These are phyloP conservation scores for Babylonia areolata DNA, from an alignment of 1,140 invertebrate species.

Conservation along the genomic window DNA sequence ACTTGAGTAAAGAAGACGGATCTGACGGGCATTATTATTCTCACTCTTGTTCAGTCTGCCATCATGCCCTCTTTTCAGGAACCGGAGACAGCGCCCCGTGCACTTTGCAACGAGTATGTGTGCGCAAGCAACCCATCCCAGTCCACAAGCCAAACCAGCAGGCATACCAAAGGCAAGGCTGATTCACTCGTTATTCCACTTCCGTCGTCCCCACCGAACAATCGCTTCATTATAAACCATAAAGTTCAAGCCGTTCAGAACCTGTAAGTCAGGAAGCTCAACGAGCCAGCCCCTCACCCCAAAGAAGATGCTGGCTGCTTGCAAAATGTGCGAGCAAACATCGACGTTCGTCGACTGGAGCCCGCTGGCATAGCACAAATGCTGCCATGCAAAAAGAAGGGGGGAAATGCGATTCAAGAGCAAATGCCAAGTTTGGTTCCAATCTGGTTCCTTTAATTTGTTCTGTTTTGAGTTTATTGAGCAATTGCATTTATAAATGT, in stretches of 20 bases:
- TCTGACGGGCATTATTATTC: background rate
- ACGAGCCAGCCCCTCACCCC: background rate
- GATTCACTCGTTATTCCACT: constrained; percentile 1
- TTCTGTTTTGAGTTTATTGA: no score
- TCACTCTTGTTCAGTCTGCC: no score
- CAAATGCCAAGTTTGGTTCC: background rate
- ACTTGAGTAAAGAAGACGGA: no score
- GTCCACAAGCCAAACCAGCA: background rate
- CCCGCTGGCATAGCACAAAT: constrained; percentile 15
- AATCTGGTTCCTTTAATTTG: no score
- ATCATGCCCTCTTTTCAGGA: background rate
- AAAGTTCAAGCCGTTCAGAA: background rate
- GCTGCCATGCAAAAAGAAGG: constrained; percentile 9
- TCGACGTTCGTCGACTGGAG: no score
- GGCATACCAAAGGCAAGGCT: background rate
- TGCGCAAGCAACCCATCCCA: background rate
- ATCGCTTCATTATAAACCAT: background rate
- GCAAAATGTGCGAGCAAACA: background rate
- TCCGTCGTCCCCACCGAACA: background rate
- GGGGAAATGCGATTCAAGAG: background rate
- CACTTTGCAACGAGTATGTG: background rate
- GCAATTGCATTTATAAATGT: no score
- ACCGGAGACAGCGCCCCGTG: background rate
- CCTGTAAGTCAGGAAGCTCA: background rate
- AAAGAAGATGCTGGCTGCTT: constrained; percentile 3